Evolutionary conservation across 2,113 vertebrate genomes (phyloP), one percentile per base, ranked within the genome.

Genomic region (Halcyon senegalensis): DNA sequence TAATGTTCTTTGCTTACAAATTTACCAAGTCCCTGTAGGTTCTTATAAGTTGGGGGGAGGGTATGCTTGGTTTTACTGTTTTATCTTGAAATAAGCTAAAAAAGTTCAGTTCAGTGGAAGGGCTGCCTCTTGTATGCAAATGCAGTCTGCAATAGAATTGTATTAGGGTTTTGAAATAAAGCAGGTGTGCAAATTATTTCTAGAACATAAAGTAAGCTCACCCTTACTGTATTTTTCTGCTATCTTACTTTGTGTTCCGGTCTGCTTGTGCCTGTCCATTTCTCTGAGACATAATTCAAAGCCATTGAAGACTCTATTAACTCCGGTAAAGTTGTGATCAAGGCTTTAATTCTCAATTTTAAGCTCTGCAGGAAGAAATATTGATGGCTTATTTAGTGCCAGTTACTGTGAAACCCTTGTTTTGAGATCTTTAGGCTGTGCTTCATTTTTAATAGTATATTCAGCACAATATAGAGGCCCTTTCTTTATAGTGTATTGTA

Each of bases 141-240:
- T 25, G 12, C 66, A 90, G 53, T 59, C 70, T 80, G n/a, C 50
- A 66, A 56, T 88, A 37, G 83, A 93, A 86, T 90, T 93, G 21
- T 43, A 50, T 92, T 69, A 84, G 63, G 46, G 63, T 72, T 95
- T 77, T 81, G 85, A 96, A 92, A 70, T 62, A 67, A 91, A 90
- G 17, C 83, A 84, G 80, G 66, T 91, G 69, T 81, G 30, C 56
- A 60, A 11, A 44, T 78, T 81, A 27, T 77, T 94, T 87, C 73
- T 94, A 78, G 82, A 79, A 80, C 30, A 75, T 89, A 77, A 70
- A 78, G 39, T 79, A 83, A 73, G 28, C 31, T 77, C 9, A n/a
- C 41, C 46, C n/a, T 87, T 79, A 70, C n/a, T 60, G 41, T 77
- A 46, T 77, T 80, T 82, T 83, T 70, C 90, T 90, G 17, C 27